A percentile compares a stretch with the other conserved stretches of the same genome.
Evolutionary conservation across 2,113 vertebrate genomes (phyloP).

Genomic region (Syngnathoides biaculeatus): DNA sequence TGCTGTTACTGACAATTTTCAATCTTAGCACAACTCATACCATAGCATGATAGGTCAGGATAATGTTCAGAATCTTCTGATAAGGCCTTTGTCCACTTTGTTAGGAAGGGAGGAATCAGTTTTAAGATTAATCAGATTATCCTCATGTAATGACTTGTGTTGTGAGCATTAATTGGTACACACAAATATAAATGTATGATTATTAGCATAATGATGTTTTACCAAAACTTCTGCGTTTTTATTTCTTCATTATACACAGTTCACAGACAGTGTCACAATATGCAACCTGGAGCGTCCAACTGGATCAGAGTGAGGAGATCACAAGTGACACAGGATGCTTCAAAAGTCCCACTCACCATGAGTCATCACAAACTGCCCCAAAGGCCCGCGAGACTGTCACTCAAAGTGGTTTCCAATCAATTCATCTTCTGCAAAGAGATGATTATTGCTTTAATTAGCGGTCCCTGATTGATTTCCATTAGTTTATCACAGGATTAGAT

Average conservation of each 20-base stretch:
- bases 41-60: no score
- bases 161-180: no score
- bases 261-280: constrained; percentile 6
- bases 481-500: constrained; percentile 34
- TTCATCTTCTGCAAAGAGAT: constrained; percentile 45
- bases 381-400: constrained; percentile 52
- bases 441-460: constrained; percentile 67
- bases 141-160: no score
- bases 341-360: constrained; percentile 42
- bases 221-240: not conserved
- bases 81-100: no score
- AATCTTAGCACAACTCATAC: no score
- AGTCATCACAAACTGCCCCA: constrained; percentile 39
- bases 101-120: no score
- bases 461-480: constrained; percentile 58
- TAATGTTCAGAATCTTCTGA: no score
- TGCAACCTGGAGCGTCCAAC: constrained; percentile 25
- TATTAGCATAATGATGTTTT: not conserved
- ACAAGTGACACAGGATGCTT: constrained; percentile 42
- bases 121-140: no score
- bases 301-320: constrained; percentile 36
- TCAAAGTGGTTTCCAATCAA: constrained; percentile 61
- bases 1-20: no score
- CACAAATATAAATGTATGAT: no score
- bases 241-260: not conserved